Evolutionary conservation across 2,888 invertebrate genomes (phyloP), one percentile per base, ranked within the genome.

Genomic region (Brachyopa scutellaris): DNA sequence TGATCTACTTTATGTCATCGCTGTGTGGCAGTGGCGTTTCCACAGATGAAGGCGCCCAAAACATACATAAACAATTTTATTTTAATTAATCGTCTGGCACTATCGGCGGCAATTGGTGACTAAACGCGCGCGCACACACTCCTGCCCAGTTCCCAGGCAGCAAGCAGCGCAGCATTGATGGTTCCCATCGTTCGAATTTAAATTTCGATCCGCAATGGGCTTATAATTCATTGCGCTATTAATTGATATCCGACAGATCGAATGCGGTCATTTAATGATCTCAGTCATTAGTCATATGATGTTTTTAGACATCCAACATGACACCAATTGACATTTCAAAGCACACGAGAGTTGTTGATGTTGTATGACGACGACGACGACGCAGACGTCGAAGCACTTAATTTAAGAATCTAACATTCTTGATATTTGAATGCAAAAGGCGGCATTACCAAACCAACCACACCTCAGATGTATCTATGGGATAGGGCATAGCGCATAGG

Each of bases 221-320:
- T 55, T 73, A 29, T 73, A 62, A 64, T 55, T 73, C 62, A 73
- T 73, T 55, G 64, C 73, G 73, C 57, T 66, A 57, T 74, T 66
- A 74, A 74, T 74, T 74, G 66, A 74, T 74, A 74, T 59, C 74
- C 66, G 66, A 66, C 74, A 66, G 66, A 74, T 74, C 74, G 74
- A 74, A 74, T 64, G 74, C 66, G 74, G 66, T 64, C 74, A 64
- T 49, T 74, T 57, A 74, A 74, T 74, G 74, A 74, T 74, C 66
- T 74, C 74, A 74, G 66, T 49, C 66, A 66, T 74, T 64, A 66
- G 74, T 74, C 66, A 74, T 74, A 23, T 59, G 74, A 59, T 57
- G 66, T 55, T 57, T 47, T 55, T 17, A 73, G 45, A 73, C 73
- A 66, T 51, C 59, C 57, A 66, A 66, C 74, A 66, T 74, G 74